Percentiles rank a stretch among this genome's conserved stretches.
These are phyloP conservation scores for Diachasmimorpha longicaudata DNA, from an alignment of 1,140 invertebrate species.

Conservation along the genomic window DNA sequence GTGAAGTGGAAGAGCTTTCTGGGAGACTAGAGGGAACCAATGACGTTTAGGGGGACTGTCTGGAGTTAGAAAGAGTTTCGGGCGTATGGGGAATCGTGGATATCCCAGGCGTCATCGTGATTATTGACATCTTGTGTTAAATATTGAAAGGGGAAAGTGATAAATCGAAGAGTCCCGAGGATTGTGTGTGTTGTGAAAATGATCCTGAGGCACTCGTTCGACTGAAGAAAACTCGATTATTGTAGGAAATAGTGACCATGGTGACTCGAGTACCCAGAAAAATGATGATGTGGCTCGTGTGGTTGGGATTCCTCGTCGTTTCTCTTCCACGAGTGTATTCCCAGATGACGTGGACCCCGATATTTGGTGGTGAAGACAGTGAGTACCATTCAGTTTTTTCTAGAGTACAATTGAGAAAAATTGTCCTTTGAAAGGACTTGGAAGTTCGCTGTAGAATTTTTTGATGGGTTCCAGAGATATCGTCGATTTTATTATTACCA, in stretches of 20 bases:
- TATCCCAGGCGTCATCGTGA: not conserved
- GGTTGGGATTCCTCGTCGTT: constrained; percentile 37
- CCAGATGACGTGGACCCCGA: constrained; percentile 58
- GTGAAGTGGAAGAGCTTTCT: not conserved
- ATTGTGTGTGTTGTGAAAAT: constrained; percentile 40
- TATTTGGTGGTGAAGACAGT: constrained; percentile 55
- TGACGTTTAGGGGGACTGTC: not conserved
- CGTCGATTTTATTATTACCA: too few relatives aligned
- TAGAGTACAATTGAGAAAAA: too few relatives aligned
- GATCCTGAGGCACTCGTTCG: constrained; percentile 45
- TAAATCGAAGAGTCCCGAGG: not conserved
- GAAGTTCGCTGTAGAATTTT: too few relatives aligned
- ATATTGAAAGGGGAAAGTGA: not conserved
- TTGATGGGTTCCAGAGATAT: too few relatives aligned
- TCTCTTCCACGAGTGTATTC: constrained; percentile 45
- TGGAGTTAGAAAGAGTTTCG: not conserved
- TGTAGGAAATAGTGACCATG: constrained; percentile 26
- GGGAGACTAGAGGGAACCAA: not conserved
- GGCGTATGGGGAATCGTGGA: not conserved
- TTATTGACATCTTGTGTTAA: not conserved
- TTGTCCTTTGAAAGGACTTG: too few relatives aligned
- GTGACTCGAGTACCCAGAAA: constrained; percentile 23
- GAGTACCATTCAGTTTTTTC: constrained; percentile 40
- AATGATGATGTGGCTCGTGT: constrained; percentile 44
- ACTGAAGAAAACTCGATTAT: not conserved